phyloP scores from a whole-genome alignment of 1,140 invertebrate species.

The Drosophila virilis region DNA sequence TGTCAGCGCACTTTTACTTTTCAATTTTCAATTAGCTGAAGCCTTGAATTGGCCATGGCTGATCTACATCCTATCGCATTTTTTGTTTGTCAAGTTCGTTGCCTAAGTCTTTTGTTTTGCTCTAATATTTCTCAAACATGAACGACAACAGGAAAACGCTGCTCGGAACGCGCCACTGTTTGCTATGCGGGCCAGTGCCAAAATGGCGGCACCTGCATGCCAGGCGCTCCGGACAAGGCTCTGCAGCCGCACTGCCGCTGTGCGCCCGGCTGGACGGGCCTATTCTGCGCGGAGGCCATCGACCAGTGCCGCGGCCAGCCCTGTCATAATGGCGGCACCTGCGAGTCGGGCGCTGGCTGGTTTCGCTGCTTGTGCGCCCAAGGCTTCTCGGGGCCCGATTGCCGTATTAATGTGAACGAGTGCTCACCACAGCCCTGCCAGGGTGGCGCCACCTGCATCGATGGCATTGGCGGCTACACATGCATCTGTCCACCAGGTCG shows the following conservation, averaged over 20 bases:
- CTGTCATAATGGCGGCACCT: constrained; percentile 91
- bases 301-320: constrained; percentile 85
- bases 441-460: constrained; percentile 92
- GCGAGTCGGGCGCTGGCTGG: constrained; percentile 91
- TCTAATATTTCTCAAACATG: not conserved
- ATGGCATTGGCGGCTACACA: constrained; percentile 90
- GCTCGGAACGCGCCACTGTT: constrained; percentile 78
- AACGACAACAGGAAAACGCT: constrained; percentile 71
- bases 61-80: constrained; percentile 31
- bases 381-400: constrained; percentile 92
- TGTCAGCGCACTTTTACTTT: constrained; percentile 78
- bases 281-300: constrained; percentile 77
- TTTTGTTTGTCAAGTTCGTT: constrained; percentile 52
- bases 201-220: constrained; percentile 90
- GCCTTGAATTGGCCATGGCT: constrained; percentile 45
- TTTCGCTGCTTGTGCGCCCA: constrained; percentile 91
- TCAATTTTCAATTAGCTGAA: constrained; percentile 56
- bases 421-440: constrained; percentile 92
- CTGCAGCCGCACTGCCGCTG: constrained; percentile 78
- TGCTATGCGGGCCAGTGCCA: constrained; percentile 86
- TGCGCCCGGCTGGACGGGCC: constrained; percentile 76
- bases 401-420: constrained; percentile 91
- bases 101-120: constrained; percentile 67
- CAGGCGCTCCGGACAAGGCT: constrained; percentile 65
- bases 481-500: constrained; percentile 93